phyloP scores from a whole-genome alignment of 2,113 vertebrate species.

The Axis porcinus region DNA sequence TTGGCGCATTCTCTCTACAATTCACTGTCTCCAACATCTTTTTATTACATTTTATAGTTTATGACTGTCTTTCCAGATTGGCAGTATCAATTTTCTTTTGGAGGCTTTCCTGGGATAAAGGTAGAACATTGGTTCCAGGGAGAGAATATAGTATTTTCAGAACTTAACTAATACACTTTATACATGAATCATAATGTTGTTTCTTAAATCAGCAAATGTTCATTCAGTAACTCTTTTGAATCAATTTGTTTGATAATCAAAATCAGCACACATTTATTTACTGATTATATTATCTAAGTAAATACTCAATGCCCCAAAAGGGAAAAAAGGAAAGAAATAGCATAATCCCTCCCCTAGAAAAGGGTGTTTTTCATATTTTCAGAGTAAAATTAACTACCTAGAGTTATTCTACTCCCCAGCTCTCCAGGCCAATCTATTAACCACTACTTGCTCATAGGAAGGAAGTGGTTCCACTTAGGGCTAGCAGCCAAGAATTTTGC shows the following conservation, averaged over 20 bases:
- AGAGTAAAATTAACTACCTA: not conserved
- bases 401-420: not conserved
- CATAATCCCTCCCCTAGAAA: not conserved
- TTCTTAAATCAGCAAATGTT: not conserved
- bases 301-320: not conserved
- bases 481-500: slow-evolving; percentile 54
- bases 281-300: not conserved
- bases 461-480: slow-evolving; percentile 54
- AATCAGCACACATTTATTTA: slow-evolving; percentile 12
- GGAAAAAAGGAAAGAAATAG: not conserved
- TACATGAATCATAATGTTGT: not conserved
- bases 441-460: slow-evolving; percentile 36
- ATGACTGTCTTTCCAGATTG: not conserved
- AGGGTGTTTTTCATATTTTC: not conserved
- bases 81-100: not conserved
- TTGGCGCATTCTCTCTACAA: not conserved
- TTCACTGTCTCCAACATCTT: not conserved
- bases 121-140: not conserved
- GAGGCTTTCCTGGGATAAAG: not conserved
- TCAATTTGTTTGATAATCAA: not conserved
- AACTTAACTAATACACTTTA: not conserved
- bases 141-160: not conserved
- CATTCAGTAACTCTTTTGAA: slow-evolving; percentile 8
- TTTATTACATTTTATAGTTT: not conserved
- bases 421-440: not conserved